Evolutionary conservation across 1,140 invertebrate genomes (phyloP), one percentile per base, ranked within the genome.

Genomic region (Homarus americanus): DNA sequence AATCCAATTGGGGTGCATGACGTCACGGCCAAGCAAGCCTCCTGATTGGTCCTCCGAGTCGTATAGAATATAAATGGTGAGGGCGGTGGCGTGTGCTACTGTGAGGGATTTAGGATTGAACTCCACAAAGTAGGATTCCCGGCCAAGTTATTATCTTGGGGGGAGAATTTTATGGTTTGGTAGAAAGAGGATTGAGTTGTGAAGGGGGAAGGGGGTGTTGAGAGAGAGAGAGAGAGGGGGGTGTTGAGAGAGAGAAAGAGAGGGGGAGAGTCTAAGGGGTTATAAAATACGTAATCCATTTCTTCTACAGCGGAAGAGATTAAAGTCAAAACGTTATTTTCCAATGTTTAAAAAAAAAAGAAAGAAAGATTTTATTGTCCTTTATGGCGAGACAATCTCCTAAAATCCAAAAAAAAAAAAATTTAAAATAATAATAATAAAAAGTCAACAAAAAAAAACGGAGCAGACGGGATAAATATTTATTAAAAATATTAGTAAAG

Each of bases 1-100:
- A 69, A 69, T 69, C 63, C 63, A 69, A 69, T 69, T 69, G 63
- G 63, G 28, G 63, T 69, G 63, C 28, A 69, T 69, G 63, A 69
- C 63, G 63, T 69, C 63, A 69, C 32, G 63, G 32, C 63, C 28
- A 69, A 69, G 63, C 24, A 49, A 12, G n/a, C 63, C 24, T 69
- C 63, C 63, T 28, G 24, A 7, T 32, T 28, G 63, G n/a, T 12
- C 24, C 15, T 69, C 63, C 32, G 63, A 69, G n/a, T n/a, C n/a
- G 63, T 69, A 69, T 0, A 28, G 63, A 69, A 69, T 28, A 69
- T 69, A 28, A 69, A 69, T 69, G 63, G 63, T 28, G 63, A 15
- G 32, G n/a, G 7, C 63, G 28, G n/a, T 5, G n/a, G 4, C 63
- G 24, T 69, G 63, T 69, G 28, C 63, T 28, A 24, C 63, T 1